Evolutionary conservation across 2,113 vertebrate species (phyloP), one percentile per base, ranked within the genome.

Genomic region (Melanerpes formicivorus): DNA sequence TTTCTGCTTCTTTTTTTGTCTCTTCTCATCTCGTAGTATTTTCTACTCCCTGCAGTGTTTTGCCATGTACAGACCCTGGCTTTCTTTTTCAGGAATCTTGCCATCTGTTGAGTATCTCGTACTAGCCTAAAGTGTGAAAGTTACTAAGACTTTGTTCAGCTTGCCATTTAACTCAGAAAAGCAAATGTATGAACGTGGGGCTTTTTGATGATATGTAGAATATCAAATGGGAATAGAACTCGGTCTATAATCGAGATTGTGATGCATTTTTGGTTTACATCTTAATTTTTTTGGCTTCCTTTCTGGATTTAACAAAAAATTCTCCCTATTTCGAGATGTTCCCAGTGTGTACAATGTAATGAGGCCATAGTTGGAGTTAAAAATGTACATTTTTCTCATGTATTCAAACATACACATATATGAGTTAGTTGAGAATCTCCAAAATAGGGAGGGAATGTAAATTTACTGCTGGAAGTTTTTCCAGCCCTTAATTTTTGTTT

Each of bases 41-140:
- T 94, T 91, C 29, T 94, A n/a, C 48, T 90, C 59, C n/a, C 67
- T 79, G 44, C 64, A 78, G 59, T 72, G 63, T 59, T 84, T 94
- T 75, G 66, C 92, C 59, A 8, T 10, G 46, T 70, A 50, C 88
- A 85, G 50, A 40, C 27, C 34, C 59, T 83, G 90, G 18, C 67
- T 82, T 90, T 17, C 64, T 91, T 84, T 95, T 91, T 93, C 80
- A 80, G 85, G 72, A 82, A n/a, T 94, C 56, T 80, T 90, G 69
- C 92, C 90, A 88, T 96, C 90, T 94, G 83, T 59, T 91, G 72
- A 77, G 86, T 93, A 77, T 80, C 83, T 93, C 66, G 46, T 85
- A 79, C 55, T 40, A 91, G 29, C 85, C 44, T 63, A 44, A 88
- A 3, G 72, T 91, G 88, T n/a, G 82, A 93, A 90, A 94, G 29